Percentiles rank a stretch among this genome's conserved stretches.
These are phyloP conservation scores for Sesamia inferens DNA, from an alignment of 2,888 invertebrate species.

Conservation along the genomic window DNA sequence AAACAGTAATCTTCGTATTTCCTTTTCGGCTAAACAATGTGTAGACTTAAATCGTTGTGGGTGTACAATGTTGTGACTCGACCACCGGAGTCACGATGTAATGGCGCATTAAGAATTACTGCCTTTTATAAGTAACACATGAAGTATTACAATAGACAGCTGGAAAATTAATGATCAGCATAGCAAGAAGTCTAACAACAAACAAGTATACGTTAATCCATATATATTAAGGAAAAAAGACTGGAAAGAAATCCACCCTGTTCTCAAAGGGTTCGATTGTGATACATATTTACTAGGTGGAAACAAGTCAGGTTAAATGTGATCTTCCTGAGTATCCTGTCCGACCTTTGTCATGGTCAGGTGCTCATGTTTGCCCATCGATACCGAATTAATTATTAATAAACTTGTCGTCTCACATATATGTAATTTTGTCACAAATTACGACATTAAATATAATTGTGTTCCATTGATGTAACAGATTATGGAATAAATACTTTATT, in stretches of 20 bases:
- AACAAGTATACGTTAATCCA: constrained; percentile 17
- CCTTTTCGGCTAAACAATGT: constrained; percentile 7
- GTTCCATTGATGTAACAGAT: neutral
- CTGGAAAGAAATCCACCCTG: constrained; percentile 13
- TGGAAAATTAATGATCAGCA: constrained; percentile 4
- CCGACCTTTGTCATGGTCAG: constrained; percentile 66
- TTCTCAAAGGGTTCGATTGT: constrained; percentile 48
- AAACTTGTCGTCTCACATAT: constrained; percentile 35
- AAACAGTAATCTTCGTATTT: constrained; percentile 4
- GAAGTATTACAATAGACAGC: constrained; percentile 1
- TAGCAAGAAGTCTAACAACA: constrained; percentile 9
- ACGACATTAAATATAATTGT: neutral
- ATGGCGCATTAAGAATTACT: constrained; percentile 9
- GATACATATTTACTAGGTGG: constrained; percentile 48
- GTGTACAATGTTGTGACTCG: constrained; percentile 2
- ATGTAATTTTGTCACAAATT: constrained; percentile 20
- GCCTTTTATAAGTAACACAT: constrained; percentile 9
- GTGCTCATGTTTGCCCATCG: constrained; percentile 35
- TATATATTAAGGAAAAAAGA: neutral
- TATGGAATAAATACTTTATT: neutral
- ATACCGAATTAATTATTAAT: constrained; percentile 60
- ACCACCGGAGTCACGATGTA: constrained; percentile 6
- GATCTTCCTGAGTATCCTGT: constrained; percentile 62
- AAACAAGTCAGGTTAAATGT: constrained; percentile 56
- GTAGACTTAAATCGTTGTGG: neutral